A percentile compares a stretch with the other conserved stretches of the same genome.
Conservation (phyloP, 1,140 invertebrate genomes). For the Metaphire vulgaris region DNA sequence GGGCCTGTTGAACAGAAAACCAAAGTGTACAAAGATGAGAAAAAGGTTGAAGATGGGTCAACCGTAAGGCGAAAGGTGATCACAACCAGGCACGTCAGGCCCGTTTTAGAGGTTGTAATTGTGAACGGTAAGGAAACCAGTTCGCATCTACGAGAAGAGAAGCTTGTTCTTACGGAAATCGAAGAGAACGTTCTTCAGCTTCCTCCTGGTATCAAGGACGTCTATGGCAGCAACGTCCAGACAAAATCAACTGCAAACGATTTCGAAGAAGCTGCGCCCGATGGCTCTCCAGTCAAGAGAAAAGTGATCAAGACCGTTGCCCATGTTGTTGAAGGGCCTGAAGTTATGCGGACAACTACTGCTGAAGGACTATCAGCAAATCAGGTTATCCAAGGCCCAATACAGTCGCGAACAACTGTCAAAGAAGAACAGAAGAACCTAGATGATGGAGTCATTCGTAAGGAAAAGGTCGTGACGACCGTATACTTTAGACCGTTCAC, state of each 20-base stretch:
- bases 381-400: background rate
- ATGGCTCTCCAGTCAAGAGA: background rate
- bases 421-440: background rate
- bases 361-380: too few species aligned
- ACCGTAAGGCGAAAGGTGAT: background rate
- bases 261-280: background rate
- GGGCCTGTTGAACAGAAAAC: slow-evolving; percentile 26
- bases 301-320: background rate
- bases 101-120: slow-evolving; percentile 1
- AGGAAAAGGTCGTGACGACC: background rate
- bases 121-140: background rate
- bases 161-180: slow-evolving; percentile 13
- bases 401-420: background rate
- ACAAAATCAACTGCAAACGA: background rate
- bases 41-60: background rate
- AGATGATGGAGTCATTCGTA: background rate
- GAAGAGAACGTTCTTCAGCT: slow-evolving; percentile 6
- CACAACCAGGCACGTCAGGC: background rate
- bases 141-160: background rate
- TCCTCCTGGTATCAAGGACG: background rate
- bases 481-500: background rate
- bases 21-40: slow-evolving; percentile 37
- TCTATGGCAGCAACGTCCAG: background rate
- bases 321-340: background rate
- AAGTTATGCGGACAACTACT: background rate